These are phyloP conservation scores for Andrena haemorrhoa DNA, from an alignment of 2,888 invertebrate genomes.

Conservation along the genomic window DNA sequence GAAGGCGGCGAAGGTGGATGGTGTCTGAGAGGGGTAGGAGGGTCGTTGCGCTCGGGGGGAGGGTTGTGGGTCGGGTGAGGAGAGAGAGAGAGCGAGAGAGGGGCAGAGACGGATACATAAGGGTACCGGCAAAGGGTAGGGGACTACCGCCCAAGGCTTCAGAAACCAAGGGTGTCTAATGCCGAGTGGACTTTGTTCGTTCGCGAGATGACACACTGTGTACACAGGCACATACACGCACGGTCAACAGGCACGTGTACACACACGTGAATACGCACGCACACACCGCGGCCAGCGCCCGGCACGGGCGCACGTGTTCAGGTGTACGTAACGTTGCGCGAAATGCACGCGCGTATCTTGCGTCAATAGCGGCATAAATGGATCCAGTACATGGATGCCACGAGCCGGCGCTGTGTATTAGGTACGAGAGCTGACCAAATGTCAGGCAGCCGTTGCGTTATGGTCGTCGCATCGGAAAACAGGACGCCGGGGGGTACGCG, in stretches of 20 bases:
- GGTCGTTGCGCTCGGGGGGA: constrained; percentile 55
- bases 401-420: constrained; percentile 43
- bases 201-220: constrained; percentile 74
- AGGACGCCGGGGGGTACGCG: constrained; percentile 31
- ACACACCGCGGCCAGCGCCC: neutral
- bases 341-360: constrained; percentile 59
- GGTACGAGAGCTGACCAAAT: constrained; percentile 53
- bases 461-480: constrained; percentile 60
- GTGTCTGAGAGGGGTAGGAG: constrained; percentile 47
- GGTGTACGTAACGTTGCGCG: constrained; percentile 46
- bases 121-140: constrained; percentile 81
- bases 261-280: neutral
- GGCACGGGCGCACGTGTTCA: constrained; percentile 12
- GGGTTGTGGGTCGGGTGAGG: constrained; percentile 64
- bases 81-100: constrained; percentile 74
- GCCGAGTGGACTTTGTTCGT: constrained; percentile 81
- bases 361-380: constrained; percentile 62
- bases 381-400: constrained; percentile 48
- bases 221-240: constrained; percentile 35
- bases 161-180: constrained; percentile 80
- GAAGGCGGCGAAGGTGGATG: constrained; percentile 67
- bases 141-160: constrained; percentile 81
- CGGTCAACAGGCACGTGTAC: constrained; percentile 18
- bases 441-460: constrained; percentile 61
- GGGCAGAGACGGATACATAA: constrained; percentile 81